Evolutionary conservation across 2,113 vertebrate genomes (phyloP).

Genomic region (Cinclus mexicanus): DNA sequence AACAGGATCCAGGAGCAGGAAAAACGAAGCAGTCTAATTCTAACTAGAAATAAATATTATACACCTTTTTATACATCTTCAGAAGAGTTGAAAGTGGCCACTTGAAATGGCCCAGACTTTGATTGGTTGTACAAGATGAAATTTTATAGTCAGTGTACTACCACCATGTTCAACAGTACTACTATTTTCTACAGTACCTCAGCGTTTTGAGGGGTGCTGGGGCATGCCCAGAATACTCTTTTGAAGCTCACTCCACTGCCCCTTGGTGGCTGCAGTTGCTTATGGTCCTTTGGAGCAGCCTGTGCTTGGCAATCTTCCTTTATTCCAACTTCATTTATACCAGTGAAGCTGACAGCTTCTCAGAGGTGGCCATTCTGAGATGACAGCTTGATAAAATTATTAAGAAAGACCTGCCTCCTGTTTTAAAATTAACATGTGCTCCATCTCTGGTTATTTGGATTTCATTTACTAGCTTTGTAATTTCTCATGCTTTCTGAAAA

Average conservation of each 20-base stretch:
- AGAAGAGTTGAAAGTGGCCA: neutral
- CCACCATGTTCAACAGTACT: neutral
- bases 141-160: neutral
- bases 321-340: conserved; percentile 22
- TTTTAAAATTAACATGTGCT: neutral
- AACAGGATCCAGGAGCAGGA: neutral
- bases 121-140: neutral
- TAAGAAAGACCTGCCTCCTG: neutral
- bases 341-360: conserved; percentile 8
- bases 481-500: conserved; percentile 23
- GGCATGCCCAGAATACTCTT: neutral
- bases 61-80: neutral
- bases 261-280: neutral
- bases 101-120: neutral
- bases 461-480: neutral
- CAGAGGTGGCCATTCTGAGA: conserved; percentile 3
- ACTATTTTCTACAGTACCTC: neutral
- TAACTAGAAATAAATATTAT: neutral
- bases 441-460: neutral
- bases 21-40: neutral
- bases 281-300: neutral
- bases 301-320: neutral
- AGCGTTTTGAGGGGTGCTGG: neutral
- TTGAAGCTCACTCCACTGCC: neutral
- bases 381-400: conserved; percentile 45